Base-by-base conservation (phyloP, 1,140 invertebrate genomes). In the Hyles vespertilio region DNA sequence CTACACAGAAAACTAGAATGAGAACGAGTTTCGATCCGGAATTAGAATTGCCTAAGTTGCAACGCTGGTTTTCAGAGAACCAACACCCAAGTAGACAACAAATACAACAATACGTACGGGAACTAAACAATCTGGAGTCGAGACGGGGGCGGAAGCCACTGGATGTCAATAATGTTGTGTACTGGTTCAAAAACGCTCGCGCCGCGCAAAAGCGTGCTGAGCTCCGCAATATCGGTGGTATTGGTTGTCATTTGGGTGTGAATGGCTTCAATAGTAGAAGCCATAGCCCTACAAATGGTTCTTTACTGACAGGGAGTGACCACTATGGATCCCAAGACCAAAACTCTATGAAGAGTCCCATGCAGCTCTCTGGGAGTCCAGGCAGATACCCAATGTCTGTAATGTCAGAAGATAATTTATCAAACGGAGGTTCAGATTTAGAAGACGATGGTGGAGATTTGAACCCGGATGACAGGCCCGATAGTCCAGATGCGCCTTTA, bases 171-270 rank as follows among this genome's bases (percentile, higher is more conserved):
- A 99, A 99, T 81, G 97, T 99, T 8, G 97, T 99, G 22, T 99
- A 99, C 84, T 99, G 98, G 98, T 99, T 99, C 83, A 99, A 99
- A 87, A 99, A 99, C 81, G 97, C 98, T 0, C 91, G 98, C 56
- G 98, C 98, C 7, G 98, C 98, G 2, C 96, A 97, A 81, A 98
- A 98, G 78, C 90, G 97, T 46, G 95, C 95, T 0, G 95, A 96
- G 86, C 92, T 94, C 56, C 90, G 95, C 55, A 91, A 89, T 64
- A 89, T 91, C 48, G 85, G 91, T 54, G 90, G 90, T 11, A 58
- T 92, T 49, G 74, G 88, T 44, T 91, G 91, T 53, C 91, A 91
- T 68, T 77, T 92, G 43, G 81, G 90, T 4, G 73, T 91, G 5
- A 93, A 93, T 70, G 92, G 92, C 11, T 93, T 92, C 63, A 92